Base-by-base conservation (phyloP, 2,797 vertebrate species). In the Pangasius larnaudii region DNA sequence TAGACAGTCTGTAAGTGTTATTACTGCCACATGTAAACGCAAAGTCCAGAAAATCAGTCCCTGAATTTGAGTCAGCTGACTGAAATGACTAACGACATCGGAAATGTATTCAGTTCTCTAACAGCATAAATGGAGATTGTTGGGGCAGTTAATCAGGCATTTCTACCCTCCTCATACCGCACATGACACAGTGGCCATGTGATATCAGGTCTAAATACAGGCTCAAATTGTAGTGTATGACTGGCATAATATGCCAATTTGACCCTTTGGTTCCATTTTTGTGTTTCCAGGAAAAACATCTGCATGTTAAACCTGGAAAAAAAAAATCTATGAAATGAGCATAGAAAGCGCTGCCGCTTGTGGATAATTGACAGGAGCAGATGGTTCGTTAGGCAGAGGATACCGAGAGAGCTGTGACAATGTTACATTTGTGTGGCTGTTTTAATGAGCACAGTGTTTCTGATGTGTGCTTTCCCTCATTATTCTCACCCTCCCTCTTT, bases 401-500 rank as follows among this genome's bases (percentile, higher is more conserved):
- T 33, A 36, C 56, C 0, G 30, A 19, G 74, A 78, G 84, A 74
- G 61, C 56, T 56, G 53, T n/a, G 53, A 33, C 56, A 53, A n/a
- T 10, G 33, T n/a, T 83, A 56, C 46, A 77, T 65, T 58, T 86
- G 46, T 85, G 46, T 59, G 71, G 58, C 67, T 87, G 80, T 79
- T 83, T 84, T 88, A 88, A 84, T 67, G 81, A 88, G 81, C 59
- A 42, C 81, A 18, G 53, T 51, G 63, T 69, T 84, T 84, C 61
- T 87, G 39, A 83, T 87, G n/a, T 46, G 53, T 49, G 63, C 74
- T 79, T 72, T 42, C 27, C 51, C 75, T 88, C 84, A 80, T 77
- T 89, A 58, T 74, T 42, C 56, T n/a, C 49, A 51, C 56, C 53
- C 63, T 36, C 59, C n/a, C 3, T 53, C 51, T 33, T 33, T 51